Conservation (phyloP, 2,888 invertebrate species). For the Perizoma flavofasciatum region DNA sequence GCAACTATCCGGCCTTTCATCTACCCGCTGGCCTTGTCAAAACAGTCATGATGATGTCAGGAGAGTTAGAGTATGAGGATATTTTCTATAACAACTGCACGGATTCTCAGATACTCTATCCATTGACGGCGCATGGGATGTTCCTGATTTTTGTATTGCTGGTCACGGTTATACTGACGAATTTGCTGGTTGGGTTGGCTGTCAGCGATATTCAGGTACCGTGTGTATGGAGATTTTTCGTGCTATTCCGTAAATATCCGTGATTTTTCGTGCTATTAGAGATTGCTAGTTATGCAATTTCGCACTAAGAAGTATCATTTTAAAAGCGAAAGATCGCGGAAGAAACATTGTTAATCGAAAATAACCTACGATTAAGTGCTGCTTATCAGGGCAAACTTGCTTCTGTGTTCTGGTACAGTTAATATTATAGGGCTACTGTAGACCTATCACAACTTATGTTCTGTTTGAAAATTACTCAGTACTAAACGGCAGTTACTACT, state of each 20-base stretch:
- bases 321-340: too few relatives aligned
- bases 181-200: constrained; percentile 92
- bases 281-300: constrained; percentile 17
- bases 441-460: too few relatives aligned
- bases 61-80: constrained; percentile 93
- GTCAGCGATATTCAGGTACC: constrained; percentile 91
- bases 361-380: too few relatives aligned
- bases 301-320: background rate
- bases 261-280: background rate
- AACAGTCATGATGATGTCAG: constrained; percentile 95
- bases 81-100: constrained; percentile 87
- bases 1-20: constrained; percentile 89
- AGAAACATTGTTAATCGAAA: too few relatives aligned
- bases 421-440: too few relatives aligned
- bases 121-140: constrained; percentile 89
- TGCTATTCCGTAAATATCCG: too few relatives aligned
- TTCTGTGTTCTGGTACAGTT: too few relatives aligned
- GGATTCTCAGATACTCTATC: constrained; percentile 83
- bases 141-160: constrained; percentile 90
- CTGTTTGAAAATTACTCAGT: too few relatives aligned
- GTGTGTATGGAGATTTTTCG: background rate
- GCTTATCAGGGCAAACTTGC: too few relatives aligned
- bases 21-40: constrained; percentile 87
- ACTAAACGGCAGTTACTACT: too few relatives aligned
- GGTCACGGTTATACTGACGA: constrained; percentile 92